A percentile compares a stretch with the other conserved stretches of the same genome.
These are phyloP conservation scores for Corbicula japonica DNA, from an alignment of 2,888 invertebrate genomes.

Conservation along the genomic window DNA sequence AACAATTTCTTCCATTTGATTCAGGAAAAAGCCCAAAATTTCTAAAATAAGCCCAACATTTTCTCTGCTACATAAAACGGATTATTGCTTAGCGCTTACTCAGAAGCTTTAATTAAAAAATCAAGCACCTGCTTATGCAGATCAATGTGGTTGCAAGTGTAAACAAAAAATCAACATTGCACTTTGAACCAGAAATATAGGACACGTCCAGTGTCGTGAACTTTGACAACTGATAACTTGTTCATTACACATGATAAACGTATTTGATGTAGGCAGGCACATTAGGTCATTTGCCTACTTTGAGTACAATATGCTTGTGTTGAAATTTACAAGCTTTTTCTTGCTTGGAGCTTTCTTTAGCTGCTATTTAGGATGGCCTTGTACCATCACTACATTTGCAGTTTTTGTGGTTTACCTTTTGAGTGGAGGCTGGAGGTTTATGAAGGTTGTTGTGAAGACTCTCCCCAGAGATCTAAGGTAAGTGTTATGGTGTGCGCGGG, in stretches of 20 bases:
- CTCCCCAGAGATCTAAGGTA: slow-evolving; percentile 80
- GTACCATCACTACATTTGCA: slow-evolving; percentile 59
- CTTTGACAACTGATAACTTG: slow-evolving; percentile 21
- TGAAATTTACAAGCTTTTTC: slow-evolving; percentile 70
- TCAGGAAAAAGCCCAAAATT: too few relatives aligned
- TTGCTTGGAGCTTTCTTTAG: slow-evolving; percentile 71
- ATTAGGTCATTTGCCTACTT: slow-evolving; percentile 29
- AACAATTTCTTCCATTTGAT: too few relatives aligned
- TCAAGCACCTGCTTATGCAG: background rate
- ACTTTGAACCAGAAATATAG: slow-evolving; percentile 12
- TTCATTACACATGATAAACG: slow-evolving; percentile 51
- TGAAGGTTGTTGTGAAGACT: slow-evolving; percentile 78
- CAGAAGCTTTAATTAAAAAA: background rate
- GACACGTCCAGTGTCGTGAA: slow-evolving; percentile 27
- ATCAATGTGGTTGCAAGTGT: background rate
- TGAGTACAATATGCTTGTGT: slow-evolving; percentile 51
- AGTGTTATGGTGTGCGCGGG: too few relatives aligned
- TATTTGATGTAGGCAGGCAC: slow-evolving; percentile 45
- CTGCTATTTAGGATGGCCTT: slow-evolving; percentile 67
- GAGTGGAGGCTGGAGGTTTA: slow-evolving; percentile 83
- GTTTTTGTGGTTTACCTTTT: slow-evolving; percentile 75
- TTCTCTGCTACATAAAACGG: background rate
- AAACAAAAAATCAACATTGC: background rate
- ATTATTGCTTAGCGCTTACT: background rate
- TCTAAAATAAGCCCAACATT: too few relatives aligned